Conservation (phyloP, 92 coral and sea anemone genomes). For the Desmophyllum pertusum region DNA sequence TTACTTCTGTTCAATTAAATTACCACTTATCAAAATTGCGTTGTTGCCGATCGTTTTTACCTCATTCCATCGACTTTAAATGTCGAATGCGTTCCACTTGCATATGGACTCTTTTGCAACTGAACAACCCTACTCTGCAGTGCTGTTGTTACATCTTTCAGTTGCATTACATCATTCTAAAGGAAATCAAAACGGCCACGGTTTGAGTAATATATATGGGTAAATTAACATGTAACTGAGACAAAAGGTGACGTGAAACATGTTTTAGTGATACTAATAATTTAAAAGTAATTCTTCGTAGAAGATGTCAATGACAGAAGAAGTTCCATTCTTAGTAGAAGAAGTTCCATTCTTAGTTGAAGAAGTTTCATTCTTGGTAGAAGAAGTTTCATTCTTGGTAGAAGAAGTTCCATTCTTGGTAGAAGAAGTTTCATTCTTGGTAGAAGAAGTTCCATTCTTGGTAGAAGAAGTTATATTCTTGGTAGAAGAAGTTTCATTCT, state of each 20-base stretch:
- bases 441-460: background rate
- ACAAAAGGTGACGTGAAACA: background rate
- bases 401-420: background rate
- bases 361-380: background rate
- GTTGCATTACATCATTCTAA: conserved; percentile 43
- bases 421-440: background rate
- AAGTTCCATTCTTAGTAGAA: background rate
- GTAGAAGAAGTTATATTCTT: background rate
- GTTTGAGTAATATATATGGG: background rate
- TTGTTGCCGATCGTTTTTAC: no score
- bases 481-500: no score
- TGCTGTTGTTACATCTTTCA: conserved; percentile 24
- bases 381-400: background rate
- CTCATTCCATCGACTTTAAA: conserved; percentile 54
- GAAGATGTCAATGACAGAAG: no score
- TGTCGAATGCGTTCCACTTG: conserved; percentile 28
- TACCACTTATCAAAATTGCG: no score
- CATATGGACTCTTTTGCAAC: conserved; percentile 60
- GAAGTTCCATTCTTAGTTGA: background rate
- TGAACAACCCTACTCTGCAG: conserved; percentile 60
- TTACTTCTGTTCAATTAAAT: no score
- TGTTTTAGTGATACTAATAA: no score
- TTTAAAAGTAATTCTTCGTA: no score
- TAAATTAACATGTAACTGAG: no score
- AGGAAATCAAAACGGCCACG: background rate